Evolutionary conservation across 2,113 vertebrate genomes (phyloP), one percentile per base, ranked within the genome.

Genomic region (Furnarius figulus): DNA sequence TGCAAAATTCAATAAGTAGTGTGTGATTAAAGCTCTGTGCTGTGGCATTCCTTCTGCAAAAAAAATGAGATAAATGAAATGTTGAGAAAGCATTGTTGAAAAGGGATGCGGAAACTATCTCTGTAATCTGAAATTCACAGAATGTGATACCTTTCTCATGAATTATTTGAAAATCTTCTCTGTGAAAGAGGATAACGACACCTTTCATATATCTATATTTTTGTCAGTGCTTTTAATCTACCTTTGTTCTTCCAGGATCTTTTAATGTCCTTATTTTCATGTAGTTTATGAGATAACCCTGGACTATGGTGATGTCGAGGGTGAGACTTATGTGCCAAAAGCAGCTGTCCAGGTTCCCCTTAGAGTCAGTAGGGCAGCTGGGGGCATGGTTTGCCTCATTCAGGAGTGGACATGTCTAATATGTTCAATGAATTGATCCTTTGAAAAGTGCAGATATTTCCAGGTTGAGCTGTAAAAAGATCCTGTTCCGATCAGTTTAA

Each of bases 251-350:
- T 93, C 28, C 31, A 58, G 39, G 72, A 30, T 31, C 5, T 84
- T 85, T 66, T 53, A 52, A 49, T 44, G n/a, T n/a, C 25, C 10
- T 67, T 40, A 16, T 80, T 91, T 79, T 76, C 67, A 23, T 47
- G 18, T 67, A 61, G 28, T 11, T 71, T 83, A 15, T 70, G 58
- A 61, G 42, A 35, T 39, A 80, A 70, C 19, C 21, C 39, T 47
- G 56, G 39, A 10, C n/a, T 75, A 4, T 4, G 20, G 62, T 7
- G 0, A 5, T 31, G 8, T 33, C 3, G 1, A 37, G 35, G 30
- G 23, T 33, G 18, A 33, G 39, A 63, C 73, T 87, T 23, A 18
- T 12, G 24, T 86, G 53, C 12, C 65, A 53, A 16, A 85, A 65
- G 56, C 2, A 85, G 27, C 61, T 83, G 33, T 58, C 25, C 66